Evolutionary conservation across 2,797 vertebrate species (phyloP).

Genomic region (Clamator glandarius): DNA sequence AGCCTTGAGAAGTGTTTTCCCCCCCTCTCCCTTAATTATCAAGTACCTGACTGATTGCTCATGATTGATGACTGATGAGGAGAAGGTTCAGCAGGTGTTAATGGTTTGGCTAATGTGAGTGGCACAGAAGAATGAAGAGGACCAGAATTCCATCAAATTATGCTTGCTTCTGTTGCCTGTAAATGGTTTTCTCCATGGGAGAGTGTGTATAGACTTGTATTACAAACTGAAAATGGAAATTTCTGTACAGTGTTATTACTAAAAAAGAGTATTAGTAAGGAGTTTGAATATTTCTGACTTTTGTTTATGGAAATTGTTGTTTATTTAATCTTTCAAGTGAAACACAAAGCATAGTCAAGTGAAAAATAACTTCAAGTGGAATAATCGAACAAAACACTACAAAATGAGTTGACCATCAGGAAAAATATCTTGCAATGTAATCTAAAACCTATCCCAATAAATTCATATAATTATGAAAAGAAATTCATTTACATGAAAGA

Average conservation of each 20-base stretch:
- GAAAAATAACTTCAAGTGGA: constrained; percentile 4
- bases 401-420: not conserved
- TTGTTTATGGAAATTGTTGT: not conserved
- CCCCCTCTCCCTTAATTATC: constrained; percentile 72
- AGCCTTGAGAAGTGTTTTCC: constrained; percentile 71
- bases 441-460: not conserved
- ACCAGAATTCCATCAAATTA: not conserved
- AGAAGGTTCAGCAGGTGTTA: constrained; percentile 64
- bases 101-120: constrained; percentile 38
- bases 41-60: constrained; percentile 76
- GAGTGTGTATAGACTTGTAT: not conserved
- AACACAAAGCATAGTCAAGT: not conserved
- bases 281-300: not conserved
- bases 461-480: not conserved
- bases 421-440: not conserved
- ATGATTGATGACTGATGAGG: constrained; percentile 65
- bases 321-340: constrained; percentile 41
- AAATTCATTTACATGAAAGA: not conserved
- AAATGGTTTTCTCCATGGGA: not conserved
- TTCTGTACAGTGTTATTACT: not conserved
- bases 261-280: not conserved
- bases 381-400: not conserved
- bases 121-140: not conserved
- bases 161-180: not conserved
- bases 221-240: constrained; percentile 24